phyloP scores from a whole-genome alignment of 2,888 invertebrate species.

The Tridacna gigas region DNA sequence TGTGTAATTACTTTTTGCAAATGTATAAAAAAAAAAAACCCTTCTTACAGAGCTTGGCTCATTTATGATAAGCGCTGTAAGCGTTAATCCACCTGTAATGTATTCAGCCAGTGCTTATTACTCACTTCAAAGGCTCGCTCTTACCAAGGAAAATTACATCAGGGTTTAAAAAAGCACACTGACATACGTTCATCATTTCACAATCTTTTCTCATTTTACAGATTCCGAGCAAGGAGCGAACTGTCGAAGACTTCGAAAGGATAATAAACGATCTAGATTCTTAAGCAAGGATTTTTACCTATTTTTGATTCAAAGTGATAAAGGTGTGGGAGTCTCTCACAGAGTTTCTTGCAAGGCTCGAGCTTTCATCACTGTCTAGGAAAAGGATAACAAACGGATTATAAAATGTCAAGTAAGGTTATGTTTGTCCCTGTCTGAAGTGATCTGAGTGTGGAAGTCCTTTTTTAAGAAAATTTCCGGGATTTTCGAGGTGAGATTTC shows the following conservation, averaged over 20 bases:
- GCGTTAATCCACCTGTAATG: conserved; percentile 21
- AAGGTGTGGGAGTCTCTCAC: too few species aligned
- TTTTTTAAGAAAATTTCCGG: conserved; percentile 23
- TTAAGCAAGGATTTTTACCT: too few species aligned
- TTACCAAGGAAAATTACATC: conserved; percentile 20
- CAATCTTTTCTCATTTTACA: conserved; percentile 21
- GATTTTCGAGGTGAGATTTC: conserved; percentile 38
- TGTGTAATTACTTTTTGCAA: too few species aligned
- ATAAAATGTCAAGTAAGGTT: too few species aligned
- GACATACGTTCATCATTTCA: conserved; percentile 5
- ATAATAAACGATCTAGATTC: too few species aligned
- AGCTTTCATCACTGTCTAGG: too few species aligned
- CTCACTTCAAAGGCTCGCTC: conserved; percentile 27
- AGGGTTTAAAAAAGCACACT: conserved; percentile 17
- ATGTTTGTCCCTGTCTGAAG: neutral
- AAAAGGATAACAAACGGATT: too few species aligned
- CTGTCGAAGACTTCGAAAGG: neutral
- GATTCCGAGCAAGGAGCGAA: conserved; percentile 3
- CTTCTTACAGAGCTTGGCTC: too few species aligned
- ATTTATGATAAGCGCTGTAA: neutral
- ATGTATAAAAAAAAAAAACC: too few species aligned
- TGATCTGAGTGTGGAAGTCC: neutral
- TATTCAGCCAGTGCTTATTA: conserved; percentile 18
- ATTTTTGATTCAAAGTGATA: too few species aligned
- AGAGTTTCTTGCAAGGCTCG: too few species aligned